Evolutionary conservation across 2,113 vertebrate species (phyloP).

Genomic region (Chionis minor): DNA sequence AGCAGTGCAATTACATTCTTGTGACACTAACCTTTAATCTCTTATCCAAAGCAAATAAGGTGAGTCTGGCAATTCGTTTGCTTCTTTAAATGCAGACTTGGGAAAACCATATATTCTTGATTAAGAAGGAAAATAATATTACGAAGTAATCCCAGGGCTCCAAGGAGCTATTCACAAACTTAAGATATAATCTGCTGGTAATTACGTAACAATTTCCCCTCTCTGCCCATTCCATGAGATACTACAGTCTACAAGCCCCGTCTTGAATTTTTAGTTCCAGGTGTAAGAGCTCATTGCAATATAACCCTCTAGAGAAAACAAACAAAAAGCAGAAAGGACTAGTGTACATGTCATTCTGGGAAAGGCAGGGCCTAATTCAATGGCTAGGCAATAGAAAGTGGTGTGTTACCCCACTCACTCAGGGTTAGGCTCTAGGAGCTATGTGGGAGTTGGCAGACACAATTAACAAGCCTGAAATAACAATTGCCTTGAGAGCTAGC

Average conservation of each 20-base stretch:
- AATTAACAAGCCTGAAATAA: conserved; percentile 28
- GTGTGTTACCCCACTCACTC: not conserved
- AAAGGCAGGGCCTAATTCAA: not conserved
- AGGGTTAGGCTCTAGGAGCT: not conserved
- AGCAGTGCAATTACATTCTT: not conserved
- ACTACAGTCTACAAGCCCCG: not conserved
- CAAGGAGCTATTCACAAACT: not conserved
- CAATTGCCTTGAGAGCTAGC: not conserved
- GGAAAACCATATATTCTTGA: not conserved
- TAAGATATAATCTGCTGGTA: conserved; percentile 14
- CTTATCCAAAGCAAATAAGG: not conserved
- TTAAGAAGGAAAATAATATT: not conserved
- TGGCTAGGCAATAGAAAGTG: not conserved
- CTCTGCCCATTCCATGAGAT: conserved; percentile 10
- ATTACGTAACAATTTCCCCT: conserved; percentile 29
- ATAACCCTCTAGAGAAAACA: not conserved
- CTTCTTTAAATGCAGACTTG: not conserved
- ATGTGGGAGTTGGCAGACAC: conserved; percentile 8
- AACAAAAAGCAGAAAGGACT: not conserved
- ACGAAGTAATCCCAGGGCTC: not conserved
- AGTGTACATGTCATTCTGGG: not conserved
- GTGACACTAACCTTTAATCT: not conserved
- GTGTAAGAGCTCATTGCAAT: not conserved
- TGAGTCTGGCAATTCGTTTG: not conserved
- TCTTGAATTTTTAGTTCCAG: conserved; percentile 28